These are phyloP conservation scores for Papilio polytes DNA, from an alignment of 1,140 invertebrate species.

Conservation along the genomic window DNA sequence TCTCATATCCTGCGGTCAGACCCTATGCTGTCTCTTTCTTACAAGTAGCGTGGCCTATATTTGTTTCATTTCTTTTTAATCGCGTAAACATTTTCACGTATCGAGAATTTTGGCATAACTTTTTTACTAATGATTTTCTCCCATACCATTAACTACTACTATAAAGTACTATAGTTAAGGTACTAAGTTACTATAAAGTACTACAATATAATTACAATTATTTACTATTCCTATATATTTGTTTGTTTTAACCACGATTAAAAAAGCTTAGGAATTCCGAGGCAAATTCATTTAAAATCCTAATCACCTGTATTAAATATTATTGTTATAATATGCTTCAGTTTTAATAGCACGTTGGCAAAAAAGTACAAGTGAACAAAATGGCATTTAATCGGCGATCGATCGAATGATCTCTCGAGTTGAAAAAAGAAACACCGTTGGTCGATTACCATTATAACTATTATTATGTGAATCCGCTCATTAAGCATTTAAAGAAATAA, in stretches of 20 bases:
- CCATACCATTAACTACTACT: not conserved
- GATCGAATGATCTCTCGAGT: constrained; percentile 24
- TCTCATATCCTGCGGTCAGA: constrained; percentile 80
- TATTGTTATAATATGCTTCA: not conserved
- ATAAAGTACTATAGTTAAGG: too few species aligned
- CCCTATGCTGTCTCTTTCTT: constrained; percentile 68
- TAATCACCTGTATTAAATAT: not conserved
- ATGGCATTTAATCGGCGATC: constrained; percentile 18
- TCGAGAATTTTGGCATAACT: not conserved
- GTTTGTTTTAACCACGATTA: not conserved
- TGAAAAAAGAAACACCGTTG: constrained; percentile 32
- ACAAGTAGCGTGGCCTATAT: constrained; percentile 36
- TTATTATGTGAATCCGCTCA: constrained; percentile 78
- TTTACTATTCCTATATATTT: not conserved
- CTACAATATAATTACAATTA: not conserved
- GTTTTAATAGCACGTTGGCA: not conserved
- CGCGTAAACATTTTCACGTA: constrained; percentile 39
- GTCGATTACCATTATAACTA: constrained; percentile 66
- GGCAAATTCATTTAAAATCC: not conserved
- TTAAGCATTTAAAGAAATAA: constrained; percentile 82
- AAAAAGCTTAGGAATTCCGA: not conserved
- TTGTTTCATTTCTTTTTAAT: constrained; percentile 59
- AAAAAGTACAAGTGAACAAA: constrained; percentile 24
- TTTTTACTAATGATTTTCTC: not conserved
- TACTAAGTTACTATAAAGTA: too few species aligned